Percentiles rank a stretch among this genome's conserved stretches.
Evolutionary conservation across 2,797 vertebrate species (phyloP).

Genomic region (Platalea minor): DNA sequence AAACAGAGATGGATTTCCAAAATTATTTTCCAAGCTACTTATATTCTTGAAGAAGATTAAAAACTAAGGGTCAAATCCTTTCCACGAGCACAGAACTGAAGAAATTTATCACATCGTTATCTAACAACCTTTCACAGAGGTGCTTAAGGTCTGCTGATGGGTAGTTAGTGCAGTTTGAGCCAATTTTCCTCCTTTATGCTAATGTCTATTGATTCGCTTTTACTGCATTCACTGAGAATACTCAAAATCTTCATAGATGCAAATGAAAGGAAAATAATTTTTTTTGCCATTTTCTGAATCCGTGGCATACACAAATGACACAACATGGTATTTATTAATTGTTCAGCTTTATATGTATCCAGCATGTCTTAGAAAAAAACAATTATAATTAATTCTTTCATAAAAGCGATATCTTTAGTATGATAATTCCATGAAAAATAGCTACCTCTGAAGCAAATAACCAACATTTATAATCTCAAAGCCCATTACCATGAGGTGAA

Average conservation of each 20-base stretch:
- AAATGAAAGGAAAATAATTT: background rate
- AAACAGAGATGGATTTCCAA: background rate
- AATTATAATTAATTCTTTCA: conserved; percentile 6
- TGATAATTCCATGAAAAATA: background rate
- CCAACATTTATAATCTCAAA: background rate
- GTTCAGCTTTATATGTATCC: background rate
- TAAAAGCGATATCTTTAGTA: background rate
- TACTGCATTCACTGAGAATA: background rate
- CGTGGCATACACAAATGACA: background rate
- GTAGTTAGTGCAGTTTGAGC: background rate
- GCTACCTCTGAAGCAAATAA: background rate
- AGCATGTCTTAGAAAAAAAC: background rate
- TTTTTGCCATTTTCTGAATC: background rate
- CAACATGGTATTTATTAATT: conserved; percentile 1
- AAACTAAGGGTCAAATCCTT: background rate
- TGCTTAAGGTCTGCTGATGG: background rate
- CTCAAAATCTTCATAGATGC: background rate
- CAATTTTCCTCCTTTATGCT: background rate
- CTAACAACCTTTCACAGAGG: background rate
- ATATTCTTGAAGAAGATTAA: background rate
- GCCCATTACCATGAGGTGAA: background rate
- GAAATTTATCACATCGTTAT: background rate
- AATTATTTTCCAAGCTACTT: background rate
- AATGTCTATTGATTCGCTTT: background rate
- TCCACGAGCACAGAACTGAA: background rate